A percentile compares a stretch with the other conserved stretches of the same genome.
phyloP scores from a whole-genome alignment of 2,797 vertebrate species.

The Sebastes trivittatus region DNA sequence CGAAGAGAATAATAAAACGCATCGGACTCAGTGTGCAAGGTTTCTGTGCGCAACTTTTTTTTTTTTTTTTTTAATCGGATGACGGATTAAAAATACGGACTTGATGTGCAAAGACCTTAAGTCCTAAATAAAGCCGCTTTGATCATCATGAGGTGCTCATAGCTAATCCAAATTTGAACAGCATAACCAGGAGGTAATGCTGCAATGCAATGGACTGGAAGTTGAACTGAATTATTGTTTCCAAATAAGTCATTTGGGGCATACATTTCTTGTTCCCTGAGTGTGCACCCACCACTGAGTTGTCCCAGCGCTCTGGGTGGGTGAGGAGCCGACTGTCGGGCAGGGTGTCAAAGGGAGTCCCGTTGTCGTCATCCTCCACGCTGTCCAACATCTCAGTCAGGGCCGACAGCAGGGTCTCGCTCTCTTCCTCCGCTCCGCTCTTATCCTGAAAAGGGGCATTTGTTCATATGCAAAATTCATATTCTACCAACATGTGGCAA shows the following conservation, averaged over 20 bases:
- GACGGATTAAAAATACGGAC: no score
- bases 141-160: neutral
- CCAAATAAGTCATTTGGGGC: neutral
- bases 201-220: neutral
- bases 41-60: no score
- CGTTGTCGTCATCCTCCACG: constrained; percentile 85
- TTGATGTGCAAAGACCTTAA: no score
- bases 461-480: neutral
- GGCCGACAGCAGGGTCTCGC: constrained; percentile 89
- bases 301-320: constrained; percentile 73
- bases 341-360: constrained; percentile 90
- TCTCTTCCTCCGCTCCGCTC: constrained; percentile 84
- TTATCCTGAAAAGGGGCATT: constrained; percentile 68
- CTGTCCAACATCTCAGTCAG: constrained; percentile 94
- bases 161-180: neutral
- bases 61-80: no score
- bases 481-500: neutral
- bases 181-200: neutral
- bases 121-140: neutral
- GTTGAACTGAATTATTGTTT: neutral
- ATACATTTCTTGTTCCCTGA: neutral
- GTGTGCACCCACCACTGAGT: constrained; percentile 66
- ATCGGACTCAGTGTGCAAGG: no score
- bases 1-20: no score
- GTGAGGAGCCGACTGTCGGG: constrained; percentile 87